Conservation (phyloP, 2,888 invertebrate species). For the Sinelater perroti region DNA sequence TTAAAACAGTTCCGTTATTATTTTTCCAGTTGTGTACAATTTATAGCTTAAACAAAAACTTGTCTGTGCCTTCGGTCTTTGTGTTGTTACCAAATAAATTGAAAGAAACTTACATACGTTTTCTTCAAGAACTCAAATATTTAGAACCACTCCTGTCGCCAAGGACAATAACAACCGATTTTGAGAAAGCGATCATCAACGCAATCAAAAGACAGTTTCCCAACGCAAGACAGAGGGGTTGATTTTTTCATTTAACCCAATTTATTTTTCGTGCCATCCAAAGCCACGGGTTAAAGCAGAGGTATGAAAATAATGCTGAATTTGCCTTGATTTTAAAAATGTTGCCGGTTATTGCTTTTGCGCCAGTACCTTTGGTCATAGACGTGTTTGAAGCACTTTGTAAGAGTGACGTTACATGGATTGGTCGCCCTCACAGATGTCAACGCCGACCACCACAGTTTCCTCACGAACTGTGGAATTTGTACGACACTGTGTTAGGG, state of each 20-base stretch:
- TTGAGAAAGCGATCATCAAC: slow-evolving; percentile 25
- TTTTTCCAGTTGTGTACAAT: slow-evolving; percentile 41
- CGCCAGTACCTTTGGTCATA: neutral
- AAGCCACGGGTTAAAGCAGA: slow-evolving; percentile 16
- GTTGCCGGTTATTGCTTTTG: neutral
- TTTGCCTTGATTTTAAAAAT: slow-evolving; percentile 18
- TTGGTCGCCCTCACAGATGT: slow-evolving; percentile 29
- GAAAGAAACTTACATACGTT: slow-evolving; percentile 16
- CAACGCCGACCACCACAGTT: slow-evolving; percentile 21
- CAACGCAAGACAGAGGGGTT: neutral
- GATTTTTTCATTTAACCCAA: slow-evolving; percentile 30
- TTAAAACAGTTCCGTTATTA: slow-evolving; percentile 36
- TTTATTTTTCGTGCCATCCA: slow-evolving; percentile 21
- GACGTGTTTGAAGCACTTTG: neutral
- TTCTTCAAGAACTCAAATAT: slow-evolving; percentile 19
- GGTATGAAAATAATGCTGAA: slow-evolving; percentile 30
- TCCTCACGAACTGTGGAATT: slow-evolving; percentile 26
- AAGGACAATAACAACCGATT: slow-evolving; percentile 21
- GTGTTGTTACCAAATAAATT: slow-evolving; percentile 34
- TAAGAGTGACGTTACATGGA: slow-evolving; percentile 11
- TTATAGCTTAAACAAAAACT: slow-evolving; percentile 32
- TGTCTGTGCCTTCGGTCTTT: slow-evolving; percentile 34
- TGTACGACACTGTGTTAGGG: neutral
- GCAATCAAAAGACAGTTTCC: neutral
- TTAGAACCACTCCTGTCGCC: slow-evolving; percentile 9